Base-by-base conservation (phyloP, 2,797 vertebrate species). In the Schizopygopsis pylzovi region DNA sequence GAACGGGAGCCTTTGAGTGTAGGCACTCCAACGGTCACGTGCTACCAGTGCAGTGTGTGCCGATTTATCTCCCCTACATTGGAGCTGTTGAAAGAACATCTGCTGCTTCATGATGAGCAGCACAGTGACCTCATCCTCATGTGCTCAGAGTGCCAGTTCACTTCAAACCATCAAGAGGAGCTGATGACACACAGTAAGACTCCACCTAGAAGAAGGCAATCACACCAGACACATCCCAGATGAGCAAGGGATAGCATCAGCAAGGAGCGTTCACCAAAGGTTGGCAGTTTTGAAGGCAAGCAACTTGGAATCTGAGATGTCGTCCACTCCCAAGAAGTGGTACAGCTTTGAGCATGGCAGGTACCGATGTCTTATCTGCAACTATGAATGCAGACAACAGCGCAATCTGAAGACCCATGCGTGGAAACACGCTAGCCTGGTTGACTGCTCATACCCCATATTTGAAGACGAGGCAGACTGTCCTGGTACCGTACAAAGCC, bases 331-430 rank as follows among this genome's bases (percentile, higher is more conserved):
- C 86, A 97, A 97, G 87, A 98, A 98, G n/a, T 99, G 98, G 98
- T 99, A 99, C 4, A 97, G 96, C 0, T 97, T 96, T 0, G 98
- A 99, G 89, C 97, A 97, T 85, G 98, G 98, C 45, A 92, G 97
- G 94, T 99, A 99, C 90, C 96, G 97, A 2, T 99, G 98, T 88
- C 92, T 99, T 56, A 99, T 99, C 61, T 99, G 98, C 90, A 97
- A 97, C 84, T 99, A 99, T 1, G 98, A 98, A 41, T 99, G 98
- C 61, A 96, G 97, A 79, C 98, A 99, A 92, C 98, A 99, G 92
- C 93, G 98, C 15, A 99, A 98, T 97, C 90, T 99, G 68, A 99
- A 99, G 94, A 99, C 98, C 0, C 98, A 99, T 0, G 97, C 98
- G 0, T 99, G 98, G 98, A 99, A 99, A 87, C 98, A 99, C 0